Base-by-base conservation (phyloP, 1,140 invertebrate genomes). In the Hirudo medicinalis region DNA sequence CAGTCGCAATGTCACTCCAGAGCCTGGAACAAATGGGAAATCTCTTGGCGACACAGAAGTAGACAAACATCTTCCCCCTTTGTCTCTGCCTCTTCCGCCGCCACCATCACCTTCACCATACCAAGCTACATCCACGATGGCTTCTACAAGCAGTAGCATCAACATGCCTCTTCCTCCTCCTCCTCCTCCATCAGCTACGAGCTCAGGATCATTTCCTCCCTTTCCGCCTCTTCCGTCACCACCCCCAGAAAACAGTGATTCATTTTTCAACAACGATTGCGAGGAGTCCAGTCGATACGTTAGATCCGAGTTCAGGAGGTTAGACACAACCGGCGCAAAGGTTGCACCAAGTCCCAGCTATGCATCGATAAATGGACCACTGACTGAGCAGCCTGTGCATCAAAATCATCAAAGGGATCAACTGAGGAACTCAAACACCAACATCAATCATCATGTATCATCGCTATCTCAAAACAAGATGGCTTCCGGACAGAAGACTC, bases 271-370 rank as follows among this genome's bases (percentile, higher is more conserved):
- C 6, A 32, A 63, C 15, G 57, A 25, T 63, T 22, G 22, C 57
- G 57, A 63, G 8, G 22, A 63, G 19, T 63, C 57, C 1, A 32
- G 29, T 63, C 22, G 57, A 25, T 63, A 63, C 29, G 57, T 32
- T 15, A 63, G 57, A 63, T 63, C 57, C 1, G 57, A 63, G 19
- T 63, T 63, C 57, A 63, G 57, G 19, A 63, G 57, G 57, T 32
- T 22, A 25, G 57, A 63, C 29, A 20, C 20, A 22, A 32, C 57
- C 3, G 17, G 22, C 11, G 29, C 57, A 8, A 63, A 22, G 22
- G 57, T 32, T 25, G 57, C 57, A 63, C 22, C 22, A 2, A 63
- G 22, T 25, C 22, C 57, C 9, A 63, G 22, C 22, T 63, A 25
- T 63, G 29, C 57, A 63, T 25, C 57, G 9, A 63, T 32, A 63